Percentiles rank a stretch among this genome's conserved stretches.
Evolutionary conservation across 2,888 invertebrate genomes (phyloP).

Genomic region (Rhingia campestris): DNA sequence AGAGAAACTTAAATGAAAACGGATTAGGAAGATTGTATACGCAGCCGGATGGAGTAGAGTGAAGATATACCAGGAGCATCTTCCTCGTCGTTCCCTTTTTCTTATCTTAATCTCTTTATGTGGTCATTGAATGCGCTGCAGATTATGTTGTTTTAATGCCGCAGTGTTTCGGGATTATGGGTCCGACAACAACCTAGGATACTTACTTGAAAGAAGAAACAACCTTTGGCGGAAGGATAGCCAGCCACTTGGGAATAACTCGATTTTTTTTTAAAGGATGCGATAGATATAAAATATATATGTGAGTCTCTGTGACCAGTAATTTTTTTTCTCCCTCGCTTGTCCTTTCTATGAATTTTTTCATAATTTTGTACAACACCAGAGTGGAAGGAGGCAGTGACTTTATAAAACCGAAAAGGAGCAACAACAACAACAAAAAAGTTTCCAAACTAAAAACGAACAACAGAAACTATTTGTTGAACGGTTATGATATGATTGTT

Average conservation of each 20-base stretch:
- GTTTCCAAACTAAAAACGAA: background rate
- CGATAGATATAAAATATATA: conserved; percentile 10
- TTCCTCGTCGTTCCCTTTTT: conserved; percentile 10
- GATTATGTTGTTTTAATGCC: conserved; percentile 52
- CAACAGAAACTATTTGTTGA: conserved; percentile 49
- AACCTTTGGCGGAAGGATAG: background rate
- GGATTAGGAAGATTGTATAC: conserved; percentile 6
- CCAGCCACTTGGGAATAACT: conserved; percentile 11
- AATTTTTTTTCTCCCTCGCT: background rate
- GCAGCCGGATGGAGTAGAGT: background rate
- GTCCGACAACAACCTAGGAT: conserved; percentile 3
- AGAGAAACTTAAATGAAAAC: conserved; percentile 55
- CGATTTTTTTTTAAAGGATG: conserved; percentile 34
- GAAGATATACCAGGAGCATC: conserved; percentile 1
- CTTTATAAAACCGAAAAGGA: conserved; percentile 15
- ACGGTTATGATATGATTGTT: conserved; percentile 49
- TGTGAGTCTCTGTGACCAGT: background rate
- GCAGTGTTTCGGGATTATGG: conserved; percentile 19
- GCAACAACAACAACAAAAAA: background rate
- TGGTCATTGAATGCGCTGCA: conserved; percentile 46
- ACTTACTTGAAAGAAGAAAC: conserved; percentile 6
- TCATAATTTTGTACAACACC: conserved; percentile 8
- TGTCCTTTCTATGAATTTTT: conserved; percentile 1
- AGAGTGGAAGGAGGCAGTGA: conserved; percentile 5
- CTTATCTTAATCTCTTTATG: conserved; percentile 58